Evolutionary conservation across 2,113 vertebrate genomes (phyloP).

Genomic region (Hypomesus transpacificus): DNA sequence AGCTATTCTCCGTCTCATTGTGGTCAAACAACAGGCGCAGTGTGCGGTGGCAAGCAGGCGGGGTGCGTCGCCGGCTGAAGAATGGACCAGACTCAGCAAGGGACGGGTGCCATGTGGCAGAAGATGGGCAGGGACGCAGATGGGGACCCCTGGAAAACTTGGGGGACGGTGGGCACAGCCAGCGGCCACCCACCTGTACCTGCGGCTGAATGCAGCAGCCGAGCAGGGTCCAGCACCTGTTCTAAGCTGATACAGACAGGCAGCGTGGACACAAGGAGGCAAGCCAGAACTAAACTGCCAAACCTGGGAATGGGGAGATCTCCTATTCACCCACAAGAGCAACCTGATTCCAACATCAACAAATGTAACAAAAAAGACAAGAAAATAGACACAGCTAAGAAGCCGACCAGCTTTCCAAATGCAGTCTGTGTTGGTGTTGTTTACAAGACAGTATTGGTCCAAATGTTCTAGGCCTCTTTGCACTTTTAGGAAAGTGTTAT

Average conservation of each 20-base stretch:
- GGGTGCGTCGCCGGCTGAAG: constrained; percentile 66
- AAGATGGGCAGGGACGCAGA: constrained; percentile 71
- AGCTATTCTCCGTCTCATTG: constrained; percentile 76
- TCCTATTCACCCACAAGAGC: constrained; percentile 54
- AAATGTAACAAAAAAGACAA: neutral
- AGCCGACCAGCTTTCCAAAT: constrained; percentile 4
- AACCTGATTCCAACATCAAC: constrained; percentile 60
- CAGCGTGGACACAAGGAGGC: constrained; percentile 59
- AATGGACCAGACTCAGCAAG: constrained; percentile 79
- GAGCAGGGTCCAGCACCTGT: constrained; percentile 70
- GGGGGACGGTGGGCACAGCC: constrained; percentile 64
- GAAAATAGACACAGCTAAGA: neutral
- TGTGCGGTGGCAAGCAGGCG: constrained; percentile 65
- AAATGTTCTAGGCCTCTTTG: neutral
- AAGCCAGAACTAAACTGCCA: constrained; percentile 64
- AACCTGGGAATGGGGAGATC: constrained; percentile 59
- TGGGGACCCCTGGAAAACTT: constrained; percentile 77
- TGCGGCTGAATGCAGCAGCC: constrained; percentile 72
- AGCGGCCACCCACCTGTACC: constrained; percentile 73
- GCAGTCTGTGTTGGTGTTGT: neutral
- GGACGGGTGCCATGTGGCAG: constrained; percentile 78
- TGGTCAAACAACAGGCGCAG: constrained; percentile 74
- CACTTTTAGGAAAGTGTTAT: neutral
- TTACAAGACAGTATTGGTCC: neutral
- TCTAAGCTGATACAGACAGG: constrained; percentile 73